Conservation (phyloP, 1,140 invertebrate genomes). For the Cydia pomonella region DNA sequence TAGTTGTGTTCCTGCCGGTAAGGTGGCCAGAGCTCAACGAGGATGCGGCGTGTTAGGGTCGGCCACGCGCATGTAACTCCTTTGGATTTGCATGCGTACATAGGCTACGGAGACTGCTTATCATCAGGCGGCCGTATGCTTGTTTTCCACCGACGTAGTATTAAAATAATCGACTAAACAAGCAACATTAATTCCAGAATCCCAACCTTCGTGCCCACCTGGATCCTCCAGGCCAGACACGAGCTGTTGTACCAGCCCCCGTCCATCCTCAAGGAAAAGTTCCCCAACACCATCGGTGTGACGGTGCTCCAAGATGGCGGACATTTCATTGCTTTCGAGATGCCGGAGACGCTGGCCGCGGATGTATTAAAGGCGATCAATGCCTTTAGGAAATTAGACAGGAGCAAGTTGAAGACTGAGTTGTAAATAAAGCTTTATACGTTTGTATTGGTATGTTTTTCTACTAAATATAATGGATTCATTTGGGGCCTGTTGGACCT, state of each 20-base stretch:
- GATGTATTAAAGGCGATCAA: conserved; percentile 26
- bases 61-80: too few species aligned
- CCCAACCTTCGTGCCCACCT: conserved; percentile 74
- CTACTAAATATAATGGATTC: not conserved
- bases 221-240: conserved; percentile 82
- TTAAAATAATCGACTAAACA: too few species aligned
- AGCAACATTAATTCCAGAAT: not conserved
- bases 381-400: conserved; percentile 1
- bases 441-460: not conserved
- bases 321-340: conserved; percentile 90
- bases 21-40: too few species aligned
- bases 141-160: too few species aligned
- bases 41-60: too few species aligned
- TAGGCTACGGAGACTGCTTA: too few species aligned
- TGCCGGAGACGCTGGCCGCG: conserved; percentile 81
- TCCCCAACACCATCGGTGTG: conserved; percentile 81
- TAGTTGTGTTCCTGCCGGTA: too few species aligned
- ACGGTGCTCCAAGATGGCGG: conserved; percentile 83
- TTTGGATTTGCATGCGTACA: too few species aligned
- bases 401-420: conserved; percentile 21
- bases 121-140: too few species aligned
- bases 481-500: too few species aligned
- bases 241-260: conserved; percentile 81
- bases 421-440: conserved; percentile 24
- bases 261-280: conserved; percentile 78